phyloP scores from a whole-genome alignment of 2,888 invertebrate species.

The Drosophila greeni region DNA sequence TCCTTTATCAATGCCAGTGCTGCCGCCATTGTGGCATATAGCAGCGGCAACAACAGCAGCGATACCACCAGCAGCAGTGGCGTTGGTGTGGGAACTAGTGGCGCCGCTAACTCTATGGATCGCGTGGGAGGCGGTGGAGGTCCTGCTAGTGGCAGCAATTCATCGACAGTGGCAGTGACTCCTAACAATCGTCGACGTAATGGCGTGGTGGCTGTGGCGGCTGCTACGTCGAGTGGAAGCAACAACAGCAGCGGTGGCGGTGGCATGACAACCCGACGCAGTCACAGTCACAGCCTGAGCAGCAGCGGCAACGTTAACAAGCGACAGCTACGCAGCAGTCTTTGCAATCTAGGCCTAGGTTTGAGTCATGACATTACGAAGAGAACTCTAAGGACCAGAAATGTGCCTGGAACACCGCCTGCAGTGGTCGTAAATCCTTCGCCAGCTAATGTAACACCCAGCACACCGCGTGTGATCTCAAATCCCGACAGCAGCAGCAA shows the following conservation, averaged over 20 bases:
- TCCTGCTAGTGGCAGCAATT: slow-evolving; percentile 10
- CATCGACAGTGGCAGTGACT: not conserved
- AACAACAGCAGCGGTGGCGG: slow-evolving; percentile 1
- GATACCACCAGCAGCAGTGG: not conserved
- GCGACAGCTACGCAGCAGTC: slow-evolving; percentile 76
- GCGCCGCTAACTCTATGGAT: not conserved
- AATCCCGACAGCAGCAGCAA: slow-evolving; percentile 58
- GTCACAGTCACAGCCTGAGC: slow-evolving; percentile 48
- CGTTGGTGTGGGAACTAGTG: not conserved
- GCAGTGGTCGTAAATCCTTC: not conserved
- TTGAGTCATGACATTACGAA: slow-evolving; percentile 69
- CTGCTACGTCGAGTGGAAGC: slow-evolving; percentile 25
- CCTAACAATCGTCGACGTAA: slow-evolving; percentile 12
- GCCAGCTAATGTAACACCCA: not conserved
- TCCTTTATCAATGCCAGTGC: slow-evolving; percentile 46
- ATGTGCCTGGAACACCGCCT: slow-evolving; percentile 38
- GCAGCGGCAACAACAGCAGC: not conserved
- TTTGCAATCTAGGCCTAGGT: slow-evolving; percentile 41
- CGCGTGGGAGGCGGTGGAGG: slow-evolving; percentile 20
- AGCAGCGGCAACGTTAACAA: slow-evolving; percentile 56
- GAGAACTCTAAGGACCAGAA: slow-evolving; percentile 76
- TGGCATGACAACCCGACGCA: slow-evolving; percentile 48
- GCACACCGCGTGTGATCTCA: slow-evolving; percentile 49
- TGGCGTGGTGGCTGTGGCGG: slow-evolving; percentile 5
- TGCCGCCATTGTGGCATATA: slow-evolving; percentile 54